Evolutionary conservation across 1,140 invertebrate species (phyloP).

Genomic region (Camponotus pennsylvanicus): DNA sequence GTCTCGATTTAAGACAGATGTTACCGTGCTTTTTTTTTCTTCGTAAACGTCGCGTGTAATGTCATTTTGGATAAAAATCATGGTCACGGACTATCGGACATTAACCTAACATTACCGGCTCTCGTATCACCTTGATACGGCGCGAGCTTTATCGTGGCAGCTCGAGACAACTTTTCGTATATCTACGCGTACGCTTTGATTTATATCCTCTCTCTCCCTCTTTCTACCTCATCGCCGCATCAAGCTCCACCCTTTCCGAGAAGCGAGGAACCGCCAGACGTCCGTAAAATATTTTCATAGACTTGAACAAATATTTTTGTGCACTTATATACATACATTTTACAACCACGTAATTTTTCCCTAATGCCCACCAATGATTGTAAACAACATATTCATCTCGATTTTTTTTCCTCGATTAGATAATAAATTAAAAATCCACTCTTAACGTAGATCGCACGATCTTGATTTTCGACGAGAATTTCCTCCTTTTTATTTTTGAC

Average conservation of each 20-base stretch:
- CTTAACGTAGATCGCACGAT: not conserved
- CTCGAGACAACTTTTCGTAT: conserved; percentile 32
- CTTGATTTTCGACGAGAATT: not conserved
- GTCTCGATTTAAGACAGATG: conserved; percentile 20
- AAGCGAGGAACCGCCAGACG: conserved; percentile 14
- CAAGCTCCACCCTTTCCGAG: conserved; percentile 25
- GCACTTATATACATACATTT: not conserved
- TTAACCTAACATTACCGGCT: conserved; percentile 69
- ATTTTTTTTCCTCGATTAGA: not conserved
- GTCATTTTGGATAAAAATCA: conserved; percentile 44
- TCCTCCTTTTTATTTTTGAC: not conserved
- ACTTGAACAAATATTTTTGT: conserved; percentile 8
- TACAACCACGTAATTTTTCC: not conserved
- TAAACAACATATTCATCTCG: not conserved
- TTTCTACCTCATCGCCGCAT: conserved; percentile 4
- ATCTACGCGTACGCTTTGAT: not conserved
- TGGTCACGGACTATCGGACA: conserved; percentile 64
- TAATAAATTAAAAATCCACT: not conserved
- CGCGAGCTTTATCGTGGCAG: conserved; percentile 27
- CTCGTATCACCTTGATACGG: conserved; percentile 33
- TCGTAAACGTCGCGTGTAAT: not conserved
- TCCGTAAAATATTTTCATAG: conserved; percentile 18
- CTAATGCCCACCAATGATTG: not conserved
- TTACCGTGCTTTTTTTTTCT: conserved; percentile 3
- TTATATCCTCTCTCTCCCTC: conserved; percentile 35